phyloP scores from a whole-genome alignment of 2,797 vertebrate genomes.

The Limosa lapponica region DNA sequence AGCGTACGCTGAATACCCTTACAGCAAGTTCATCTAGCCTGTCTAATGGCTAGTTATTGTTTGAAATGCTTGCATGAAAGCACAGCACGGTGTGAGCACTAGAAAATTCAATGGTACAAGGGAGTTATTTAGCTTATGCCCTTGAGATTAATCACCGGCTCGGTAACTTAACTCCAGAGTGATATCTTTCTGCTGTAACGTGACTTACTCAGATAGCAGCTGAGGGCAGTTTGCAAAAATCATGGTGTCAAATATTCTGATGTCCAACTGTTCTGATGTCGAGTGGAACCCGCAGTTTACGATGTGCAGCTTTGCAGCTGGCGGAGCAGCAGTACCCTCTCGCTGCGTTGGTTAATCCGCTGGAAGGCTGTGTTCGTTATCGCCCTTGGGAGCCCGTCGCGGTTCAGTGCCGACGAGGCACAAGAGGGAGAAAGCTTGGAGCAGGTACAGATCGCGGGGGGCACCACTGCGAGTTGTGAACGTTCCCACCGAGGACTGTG shows the following conservation, averaged over 20 bases:
- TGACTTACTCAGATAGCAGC: neutral
- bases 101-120: neutral
- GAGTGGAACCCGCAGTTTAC: neutral
- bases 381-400: neutral
- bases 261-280: neutral
- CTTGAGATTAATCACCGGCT: conserved; percentile 46
- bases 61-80: conserved; percentile 34
- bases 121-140: conserved; percentile 26
- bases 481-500: neutral
- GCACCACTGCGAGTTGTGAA: neutral
- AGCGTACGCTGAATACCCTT: neutral
- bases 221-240: neutral
- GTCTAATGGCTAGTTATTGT: conserved; percentile 34
- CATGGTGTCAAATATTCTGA: neutral
- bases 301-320: neutral
- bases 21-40: conserved; percentile 4
- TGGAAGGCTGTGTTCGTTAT: neutral
- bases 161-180: neutral
- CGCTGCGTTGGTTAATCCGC: neutral
- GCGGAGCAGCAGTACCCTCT: neutral
- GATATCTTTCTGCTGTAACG: neutral
- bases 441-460: neutral
- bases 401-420: neutral
- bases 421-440: neutral
- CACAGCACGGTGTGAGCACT: neutral